phyloP scores from a whole-genome alignment of 2,797 vertebrate species.

The Galagoides demidoff region DNA sequence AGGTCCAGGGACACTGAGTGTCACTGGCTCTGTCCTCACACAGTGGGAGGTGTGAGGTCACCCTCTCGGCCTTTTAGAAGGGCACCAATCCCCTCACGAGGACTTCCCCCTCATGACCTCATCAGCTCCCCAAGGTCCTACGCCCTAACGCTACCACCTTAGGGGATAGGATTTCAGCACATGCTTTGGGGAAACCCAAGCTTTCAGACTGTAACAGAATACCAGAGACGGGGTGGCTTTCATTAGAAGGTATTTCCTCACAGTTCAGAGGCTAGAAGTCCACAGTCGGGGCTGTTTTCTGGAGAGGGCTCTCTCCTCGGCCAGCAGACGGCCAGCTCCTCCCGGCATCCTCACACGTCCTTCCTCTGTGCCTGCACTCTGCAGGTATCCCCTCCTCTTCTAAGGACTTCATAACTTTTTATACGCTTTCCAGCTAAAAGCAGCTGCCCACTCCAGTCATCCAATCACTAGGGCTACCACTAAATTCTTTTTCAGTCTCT shows the following conservation, averaged over 20 bases:
- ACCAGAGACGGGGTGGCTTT: background rate
- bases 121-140: background rate
- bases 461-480: rapidly evolving
- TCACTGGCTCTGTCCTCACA: background rate
- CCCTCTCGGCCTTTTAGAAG: background rate
- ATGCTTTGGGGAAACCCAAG: background rate
- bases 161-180: background rate
- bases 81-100: background rate
- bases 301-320: too few relatives aligned
- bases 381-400: background rate
- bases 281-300: too few relatives aligned
- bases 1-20: too few relatives aligned
- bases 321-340: background rate
- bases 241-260: background rate
- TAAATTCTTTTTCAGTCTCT: background rate
- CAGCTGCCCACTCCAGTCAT: background rate
- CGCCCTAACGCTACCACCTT: background rate
- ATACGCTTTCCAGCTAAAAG: background rate
- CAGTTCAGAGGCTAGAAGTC: background rate
- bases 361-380: background rate
- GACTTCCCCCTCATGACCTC: background rate
- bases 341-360: rapidly evolving
- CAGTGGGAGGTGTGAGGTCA: background rate
- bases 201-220: background rate
- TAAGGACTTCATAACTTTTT: background rate